Percentiles rank a stretch among this genome's conserved stretches.
Evolutionary conservation across 2,797 vertebrate genomes (phyloP).

Genomic region (Anguilla obscura): DNA sequence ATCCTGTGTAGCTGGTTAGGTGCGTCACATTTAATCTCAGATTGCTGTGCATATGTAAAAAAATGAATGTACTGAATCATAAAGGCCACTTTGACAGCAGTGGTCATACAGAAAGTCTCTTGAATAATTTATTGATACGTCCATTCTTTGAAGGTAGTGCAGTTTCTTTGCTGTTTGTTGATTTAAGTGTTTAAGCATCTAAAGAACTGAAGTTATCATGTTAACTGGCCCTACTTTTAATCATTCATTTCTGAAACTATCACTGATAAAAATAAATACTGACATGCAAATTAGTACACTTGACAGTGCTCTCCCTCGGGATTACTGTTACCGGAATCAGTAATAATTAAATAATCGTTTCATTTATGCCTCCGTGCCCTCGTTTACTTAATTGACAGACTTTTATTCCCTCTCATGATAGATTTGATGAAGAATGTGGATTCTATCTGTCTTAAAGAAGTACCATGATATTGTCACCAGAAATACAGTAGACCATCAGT

Average conservation of each 20-base stretch:
- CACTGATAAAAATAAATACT: conserved; percentile 4
- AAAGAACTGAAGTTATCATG: not conserved
- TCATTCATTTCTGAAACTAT: not conserved
- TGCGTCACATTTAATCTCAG: not conserved
- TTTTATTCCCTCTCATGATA: not conserved
- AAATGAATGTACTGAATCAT: not conserved
- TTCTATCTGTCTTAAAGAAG: not conserved
- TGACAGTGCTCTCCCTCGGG: not conserved
- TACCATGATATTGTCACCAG: not conserved
- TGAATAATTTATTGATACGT: not conserved
- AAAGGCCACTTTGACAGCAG: not conserved
- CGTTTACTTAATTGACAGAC: not conserved
- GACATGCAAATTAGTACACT: conserved; percentile 2
- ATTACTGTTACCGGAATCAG: not conserved
- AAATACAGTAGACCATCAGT: not conserved
- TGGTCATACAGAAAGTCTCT: not conserved
- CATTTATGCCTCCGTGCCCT: conserved; percentile 24
- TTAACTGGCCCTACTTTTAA: not conserved
- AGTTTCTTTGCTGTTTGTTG: not conserved
- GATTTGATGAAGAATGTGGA: not conserved
- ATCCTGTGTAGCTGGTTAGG: not conserved
- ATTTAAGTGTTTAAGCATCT: not conserved
- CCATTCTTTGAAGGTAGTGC: not conserved
- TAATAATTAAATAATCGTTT: conserved; percentile 11
- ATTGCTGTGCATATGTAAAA: not conserved